Percentiles rank a stretch among this genome's conserved stretches.
These are phyloP conservation scores for Percopsis omiscomaycus DNA, from an alignment of 2,797 vertebrate species.

Conservation along the genomic window DNA sequence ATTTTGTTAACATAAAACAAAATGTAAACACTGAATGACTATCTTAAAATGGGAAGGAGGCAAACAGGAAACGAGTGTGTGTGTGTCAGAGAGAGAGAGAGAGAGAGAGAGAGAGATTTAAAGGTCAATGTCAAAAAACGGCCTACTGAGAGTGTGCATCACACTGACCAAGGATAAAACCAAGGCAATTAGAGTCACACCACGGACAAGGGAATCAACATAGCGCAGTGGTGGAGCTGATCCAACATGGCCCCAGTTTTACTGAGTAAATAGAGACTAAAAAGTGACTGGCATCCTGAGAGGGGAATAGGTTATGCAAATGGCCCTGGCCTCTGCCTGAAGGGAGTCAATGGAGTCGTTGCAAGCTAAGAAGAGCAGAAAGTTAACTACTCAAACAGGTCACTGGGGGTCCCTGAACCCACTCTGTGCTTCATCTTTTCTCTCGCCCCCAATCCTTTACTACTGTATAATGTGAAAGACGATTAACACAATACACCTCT, in stretches of 20 bases:
- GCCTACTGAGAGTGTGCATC: conserved; percentile 56
- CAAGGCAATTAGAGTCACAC: conserved; percentile 64
- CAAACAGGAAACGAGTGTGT: not conserved
- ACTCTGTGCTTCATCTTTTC: conserved; percentile 21
- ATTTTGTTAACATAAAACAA: no score
- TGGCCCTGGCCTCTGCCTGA: conserved; percentile 61
- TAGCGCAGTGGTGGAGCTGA: conserved; percentile 52
- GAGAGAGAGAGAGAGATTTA: conserved; percentile 19
- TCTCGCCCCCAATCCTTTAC: conserved; percentile 5
- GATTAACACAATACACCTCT: no score
- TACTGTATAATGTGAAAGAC: no score
- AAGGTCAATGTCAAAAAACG: conserved; percentile 72
- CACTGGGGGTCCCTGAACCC: conserved; percentile 44
- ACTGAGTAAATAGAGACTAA: conserved; percentile 63
- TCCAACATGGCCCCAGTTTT: conserved; percentile 63
- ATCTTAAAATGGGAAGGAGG: not conserved
- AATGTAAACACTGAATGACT: not conserved
- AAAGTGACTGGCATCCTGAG: conserved; percentile 55
- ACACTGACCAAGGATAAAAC: conserved; percentile 72
- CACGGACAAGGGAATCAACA: conserved; percentile 60
- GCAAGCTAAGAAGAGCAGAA: conserved; percentile 64
- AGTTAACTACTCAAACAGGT: conserved; percentile 71
- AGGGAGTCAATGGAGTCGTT: conserved; percentile 69
- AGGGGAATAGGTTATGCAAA: conserved; percentile 73
- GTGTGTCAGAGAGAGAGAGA: not conserved